Conservation (phyloP, 2,888 invertebrate genomes). For the Cataglyphis rosenhaueri region DNA sequence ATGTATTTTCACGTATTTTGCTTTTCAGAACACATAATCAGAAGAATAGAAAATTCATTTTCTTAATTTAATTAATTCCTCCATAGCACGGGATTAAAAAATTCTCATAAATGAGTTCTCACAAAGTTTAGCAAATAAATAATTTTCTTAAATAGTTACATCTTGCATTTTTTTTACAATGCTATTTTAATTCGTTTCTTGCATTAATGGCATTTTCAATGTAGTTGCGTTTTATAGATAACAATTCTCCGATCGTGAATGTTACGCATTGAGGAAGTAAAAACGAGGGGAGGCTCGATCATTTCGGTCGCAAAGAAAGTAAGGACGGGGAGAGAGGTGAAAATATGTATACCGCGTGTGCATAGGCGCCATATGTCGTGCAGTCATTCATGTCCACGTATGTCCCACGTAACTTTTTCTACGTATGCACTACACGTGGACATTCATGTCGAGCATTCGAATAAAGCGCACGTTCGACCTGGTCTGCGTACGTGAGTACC, state of each 20-base stretch:
- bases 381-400: constrained; percentile 76
- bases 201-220: neutral
- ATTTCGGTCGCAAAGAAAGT: constrained; percentile 21
- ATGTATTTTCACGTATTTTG: neutral
- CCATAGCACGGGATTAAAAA: neutral
- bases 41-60: neutral
- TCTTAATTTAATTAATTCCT: neutral
- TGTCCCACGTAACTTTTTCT: constrained; percentile 55
- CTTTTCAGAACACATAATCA: too few relatives aligned
- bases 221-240: neutral
- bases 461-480: neutral
- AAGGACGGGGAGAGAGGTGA: neutral
- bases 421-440: constrained; percentile 19
- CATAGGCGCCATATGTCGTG: constrained; percentile 66
- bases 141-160: neutral
- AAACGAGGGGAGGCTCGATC: constrained; percentile 27
- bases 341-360: constrained; percentile 59
- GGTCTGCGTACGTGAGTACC: constrained; percentile 33
- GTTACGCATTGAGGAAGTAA: constrained; percentile 22
- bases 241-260: neutral
- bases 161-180: neutral
- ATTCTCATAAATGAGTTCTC: neutral
- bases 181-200: neutral
- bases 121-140: neutral
- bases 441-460: constrained; percentile 25